phyloP scores from a whole-genome alignment of 2,888 invertebrate genomes.

The Tridacna crocea region DNA sequence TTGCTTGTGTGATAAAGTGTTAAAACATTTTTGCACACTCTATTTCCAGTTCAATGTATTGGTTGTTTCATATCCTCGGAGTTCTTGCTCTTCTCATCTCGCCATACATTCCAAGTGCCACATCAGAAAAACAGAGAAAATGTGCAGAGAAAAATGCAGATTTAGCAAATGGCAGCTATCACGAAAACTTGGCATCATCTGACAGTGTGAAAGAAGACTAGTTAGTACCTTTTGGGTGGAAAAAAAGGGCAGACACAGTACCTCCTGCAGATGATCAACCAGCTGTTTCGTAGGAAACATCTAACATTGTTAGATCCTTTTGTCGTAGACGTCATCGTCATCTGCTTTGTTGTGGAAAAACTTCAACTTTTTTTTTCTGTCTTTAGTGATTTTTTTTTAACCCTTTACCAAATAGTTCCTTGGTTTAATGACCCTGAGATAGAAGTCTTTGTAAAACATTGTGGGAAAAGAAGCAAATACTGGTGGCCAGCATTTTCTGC shows the following conservation, averaged over 20 bases:
- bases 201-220: background rate
- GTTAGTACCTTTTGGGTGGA: background rate
- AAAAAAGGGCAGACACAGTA: background rate
- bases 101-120: background rate
- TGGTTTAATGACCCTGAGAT: too few relatives aligned
- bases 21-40: background rate
- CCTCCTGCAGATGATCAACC: too few relatives aligned
- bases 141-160: background rate
- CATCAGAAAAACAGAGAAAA: background rate
- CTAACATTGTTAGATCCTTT: too few relatives aligned
- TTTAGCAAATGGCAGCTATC: background rate
- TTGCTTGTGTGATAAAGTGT: too few relatives aligned
- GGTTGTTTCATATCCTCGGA: background rate
- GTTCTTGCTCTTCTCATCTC: background rate
- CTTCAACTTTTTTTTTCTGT: too few relatives aligned
- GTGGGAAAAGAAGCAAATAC: background rate
- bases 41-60: background rate
- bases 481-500: background rate
- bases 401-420: too few relatives aligned
- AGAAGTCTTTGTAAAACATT: constrained; percentile 8
- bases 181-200: background rate
- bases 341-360: too few relatives aligned
- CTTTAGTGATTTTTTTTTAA: too few relatives aligned
- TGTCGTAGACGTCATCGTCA: too few relatives aligned
- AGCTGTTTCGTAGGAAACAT: too few relatives aligned